phyloP scores from a whole-genome alignment of 2,113 vertebrate species.

The Mola mola region DNA sequence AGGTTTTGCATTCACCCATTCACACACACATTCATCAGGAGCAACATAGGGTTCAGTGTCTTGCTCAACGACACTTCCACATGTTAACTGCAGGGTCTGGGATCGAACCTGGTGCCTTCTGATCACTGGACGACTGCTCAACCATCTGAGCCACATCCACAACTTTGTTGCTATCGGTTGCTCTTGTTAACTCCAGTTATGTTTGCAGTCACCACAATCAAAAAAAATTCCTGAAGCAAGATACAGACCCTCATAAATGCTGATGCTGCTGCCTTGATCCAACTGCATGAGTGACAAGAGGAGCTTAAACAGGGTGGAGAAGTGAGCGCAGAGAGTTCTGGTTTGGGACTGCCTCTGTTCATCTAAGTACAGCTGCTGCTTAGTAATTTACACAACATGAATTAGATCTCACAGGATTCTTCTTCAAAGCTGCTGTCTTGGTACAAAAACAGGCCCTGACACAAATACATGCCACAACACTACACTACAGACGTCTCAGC shows the following conservation, averaged over 20 bases:
- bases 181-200: conserved; percentile 1
- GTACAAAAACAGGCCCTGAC: conserved; percentile 36
- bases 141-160: too few species aligned
- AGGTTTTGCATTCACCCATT: too few species aligned
- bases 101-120: too few species aligned
- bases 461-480: conserved; percentile 57
- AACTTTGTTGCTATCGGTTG: neutral
- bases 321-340: conserved; percentile 39
- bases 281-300: conserved; percentile 39
- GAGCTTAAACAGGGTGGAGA: conserved; percentile 44
- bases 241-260: conserved; percentile 37
- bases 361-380: conserved; percentile 47
- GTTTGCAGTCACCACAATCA: conserved; percentile 19
- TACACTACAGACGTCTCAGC: conserved; percentile 54
- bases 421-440: conserved; percentile 62
- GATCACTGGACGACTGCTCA: too few species aligned
- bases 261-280: conserved; percentile 37
- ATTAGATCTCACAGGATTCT: conserved; percentile 65
- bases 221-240: conserved; percentile 47
- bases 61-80: too few species aligned
- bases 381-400: conserved; percentile 66
- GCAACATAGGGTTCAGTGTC: too few species aligned
- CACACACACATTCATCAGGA: too few species aligned
- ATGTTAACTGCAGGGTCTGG: too few species aligned
- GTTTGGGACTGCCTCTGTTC: conserved; percentile 48